Evolutionary conservation across 1,140 invertebrate species (phyloP).

Genomic region (Musca vetustissima): DNA sequence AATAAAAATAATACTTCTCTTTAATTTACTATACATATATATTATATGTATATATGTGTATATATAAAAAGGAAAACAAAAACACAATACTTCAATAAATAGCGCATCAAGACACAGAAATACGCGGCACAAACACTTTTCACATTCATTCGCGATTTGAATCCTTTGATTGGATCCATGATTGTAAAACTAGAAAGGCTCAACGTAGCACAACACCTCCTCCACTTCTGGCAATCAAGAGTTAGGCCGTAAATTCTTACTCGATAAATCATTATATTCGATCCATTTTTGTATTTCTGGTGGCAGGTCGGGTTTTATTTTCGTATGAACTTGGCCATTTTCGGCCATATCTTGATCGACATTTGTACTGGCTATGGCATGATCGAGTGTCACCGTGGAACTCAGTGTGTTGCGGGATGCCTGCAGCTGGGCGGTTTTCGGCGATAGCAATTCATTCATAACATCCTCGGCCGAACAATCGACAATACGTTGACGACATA

Average conservation of each 20-base stretch:
- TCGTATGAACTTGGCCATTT: conserved; percentile 46
- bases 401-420: conserved; percentile 36
- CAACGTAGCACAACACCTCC: too few species aligned
- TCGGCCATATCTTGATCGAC: conserved; percentile 36
- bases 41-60: too few species aligned
- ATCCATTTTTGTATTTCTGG: conserved; percentile 65
- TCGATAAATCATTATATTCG: conserved; percentile 71
- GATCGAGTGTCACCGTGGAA: conserved; percentile 34
- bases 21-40: too few species aligned
- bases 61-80: too few species aligned
- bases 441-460: conserved; percentile 42
- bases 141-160: too few species aligned
- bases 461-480: conserved; percentile 65
- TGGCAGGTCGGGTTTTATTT: conserved; percentile 63
- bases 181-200: too few species aligned
- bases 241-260: conserved; percentile 60
- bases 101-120: too few species aligned
- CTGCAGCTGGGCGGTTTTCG: conserved; percentile 35
- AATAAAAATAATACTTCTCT: too few species aligned
- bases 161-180: too few species aligned
- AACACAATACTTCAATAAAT: too few species aligned
- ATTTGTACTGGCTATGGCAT: conserved; percentile 26
- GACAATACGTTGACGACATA: conserved; percentile 74
- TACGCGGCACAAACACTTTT: too few species aligned
- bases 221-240: conserved; percentile 14